A percentile compares a stretch with the other conserved stretches of the same genome.
Evolutionary conservation across 1,140 invertebrate genomes (phyloP).

Genomic region (Chrysomallon squamiferum): DNA sequence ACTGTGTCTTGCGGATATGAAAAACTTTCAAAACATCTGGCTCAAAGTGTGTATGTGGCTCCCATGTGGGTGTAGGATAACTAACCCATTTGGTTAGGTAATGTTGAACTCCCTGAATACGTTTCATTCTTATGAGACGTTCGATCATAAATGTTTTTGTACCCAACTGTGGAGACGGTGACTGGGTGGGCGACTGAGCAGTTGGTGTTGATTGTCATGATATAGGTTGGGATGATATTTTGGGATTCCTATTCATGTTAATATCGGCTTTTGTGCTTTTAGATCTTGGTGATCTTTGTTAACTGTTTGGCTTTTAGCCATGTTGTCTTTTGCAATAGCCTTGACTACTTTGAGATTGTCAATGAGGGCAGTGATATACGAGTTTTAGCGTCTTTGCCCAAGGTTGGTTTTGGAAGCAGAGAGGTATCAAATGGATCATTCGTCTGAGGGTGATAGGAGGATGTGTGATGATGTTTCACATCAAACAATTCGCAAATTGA

Average conservation of each 20-base stretch:
- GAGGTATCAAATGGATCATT: slow-evolving; percentile 17
- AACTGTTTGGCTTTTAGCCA: not conserved
- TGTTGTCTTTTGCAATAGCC: slow-evolving; percentile 10
- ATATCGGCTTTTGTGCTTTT: not conserved
- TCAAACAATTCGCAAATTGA: slow-evolving; percentile 31
- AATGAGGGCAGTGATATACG: slow-evolving; percentile 4
- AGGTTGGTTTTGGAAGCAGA: slow-evolving; percentile 17
- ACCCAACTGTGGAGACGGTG: not conserved
- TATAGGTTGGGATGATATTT: not conserved
- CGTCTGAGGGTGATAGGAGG: slow-evolving; percentile 17
- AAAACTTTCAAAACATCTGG: not conserved
- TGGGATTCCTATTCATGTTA: not conserved
- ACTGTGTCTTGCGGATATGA: not conserved
- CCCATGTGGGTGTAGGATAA: not conserved
- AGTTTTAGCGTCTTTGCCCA: slow-evolving; percentile 12
- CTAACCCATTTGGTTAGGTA: not conserved
- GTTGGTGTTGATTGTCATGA: not conserved
- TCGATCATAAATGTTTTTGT: not conserved
- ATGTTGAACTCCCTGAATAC: not conserved
- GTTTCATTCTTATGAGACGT: not conserved
- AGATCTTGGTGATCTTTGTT: not conserved
- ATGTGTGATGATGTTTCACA: slow-evolving; percentile 12
- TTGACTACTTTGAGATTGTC: slow-evolving; percentile 17
- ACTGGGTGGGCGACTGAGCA: not conserved
- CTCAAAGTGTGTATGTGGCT: not conserved